These are phyloP conservation scores for Antrozous pallidus DNA, from an alignment of 2,797 vertebrate species.

Conservation along the genomic window DNA sequence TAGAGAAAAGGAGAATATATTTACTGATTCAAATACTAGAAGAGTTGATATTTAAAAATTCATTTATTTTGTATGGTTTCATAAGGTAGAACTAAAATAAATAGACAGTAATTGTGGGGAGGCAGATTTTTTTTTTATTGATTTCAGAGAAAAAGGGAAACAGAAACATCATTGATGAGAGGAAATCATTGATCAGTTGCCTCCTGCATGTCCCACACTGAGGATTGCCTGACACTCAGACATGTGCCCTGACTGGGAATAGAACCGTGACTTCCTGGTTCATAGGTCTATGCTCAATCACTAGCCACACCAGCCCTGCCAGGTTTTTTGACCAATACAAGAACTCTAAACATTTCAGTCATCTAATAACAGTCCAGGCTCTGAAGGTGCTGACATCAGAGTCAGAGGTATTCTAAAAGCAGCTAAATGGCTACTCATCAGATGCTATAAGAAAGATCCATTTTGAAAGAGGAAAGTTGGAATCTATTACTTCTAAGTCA, in stretches of 20 bases:
- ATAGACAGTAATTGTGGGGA: background rate
- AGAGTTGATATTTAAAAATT: background rate
- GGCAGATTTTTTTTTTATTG: background rate
- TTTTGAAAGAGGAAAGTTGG: background rate
- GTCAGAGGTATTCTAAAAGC: slow-evolving; percentile 32
- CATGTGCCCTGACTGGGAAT: no score
- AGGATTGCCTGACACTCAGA: no score
- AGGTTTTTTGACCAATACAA: background rate
- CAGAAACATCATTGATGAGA: no score
- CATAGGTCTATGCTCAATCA: no score
- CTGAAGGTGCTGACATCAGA: background rate
- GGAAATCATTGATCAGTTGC: no score
- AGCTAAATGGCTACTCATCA: background rate
- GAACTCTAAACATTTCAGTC: background rate
- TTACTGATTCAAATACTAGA: background rate
- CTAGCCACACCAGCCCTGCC: no score
- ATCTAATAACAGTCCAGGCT: background rate
- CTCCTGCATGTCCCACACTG: no score
- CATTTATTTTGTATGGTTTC: background rate
- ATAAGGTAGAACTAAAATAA: slow-evolving; percentile 32
- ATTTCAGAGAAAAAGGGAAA: no score
- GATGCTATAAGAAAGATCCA: background rate
- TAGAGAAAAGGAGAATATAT: slow-evolving; percentile 4
- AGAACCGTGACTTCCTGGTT: no score
- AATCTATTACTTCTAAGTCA: background rate